phyloP scores from a whole-genome alignment of 2,888 invertebrate genomes.

The Gortyna flavago region DNA sequence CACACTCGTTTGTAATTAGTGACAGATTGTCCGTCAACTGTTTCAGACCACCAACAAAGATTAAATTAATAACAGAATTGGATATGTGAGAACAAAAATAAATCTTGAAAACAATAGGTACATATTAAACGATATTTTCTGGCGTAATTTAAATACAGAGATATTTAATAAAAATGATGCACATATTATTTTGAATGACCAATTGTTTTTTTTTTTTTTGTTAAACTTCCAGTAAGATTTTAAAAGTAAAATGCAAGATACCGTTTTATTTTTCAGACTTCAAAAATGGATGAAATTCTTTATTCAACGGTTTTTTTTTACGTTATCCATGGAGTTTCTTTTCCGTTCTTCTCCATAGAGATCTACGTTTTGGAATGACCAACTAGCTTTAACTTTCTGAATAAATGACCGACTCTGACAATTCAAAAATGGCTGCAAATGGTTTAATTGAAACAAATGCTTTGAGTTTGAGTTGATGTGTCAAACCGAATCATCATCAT shows the following conservation, averaged over 20 bases:
- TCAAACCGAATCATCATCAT: background rate
- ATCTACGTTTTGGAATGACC: background rate
- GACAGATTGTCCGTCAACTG: conserved; percentile 53
- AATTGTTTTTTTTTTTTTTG: background rate
- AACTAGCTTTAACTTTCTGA: background rate
- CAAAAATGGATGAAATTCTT: background rate
- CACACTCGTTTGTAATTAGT: conserved; percentile 46
- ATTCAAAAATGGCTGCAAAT: too few relatives aligned
- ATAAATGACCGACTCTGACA: background rate
- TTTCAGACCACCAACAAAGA: conserved; percentile 45
- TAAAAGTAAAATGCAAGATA: background rate
- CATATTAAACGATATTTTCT: background rate
- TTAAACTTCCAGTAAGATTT: background rate
- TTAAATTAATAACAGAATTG: conserved; percentile 14
- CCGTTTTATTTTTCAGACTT: background rate
- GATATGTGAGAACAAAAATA: background rate
- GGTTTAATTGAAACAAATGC: background rate
- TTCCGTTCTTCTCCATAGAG: background rate
- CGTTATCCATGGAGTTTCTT: background rate
- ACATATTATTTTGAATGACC: background rate
- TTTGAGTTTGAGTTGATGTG: background rate
- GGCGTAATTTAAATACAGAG: too few relatives aligned
- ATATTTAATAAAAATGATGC: background rate
- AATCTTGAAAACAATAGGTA: background rate
- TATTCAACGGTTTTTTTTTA: background rate